Evolutionary conservation across 2,113 vertebrate species (phyloP), one percentile per base, ranked within the genome.

Genomic region (Sitta europaea): DNA sequence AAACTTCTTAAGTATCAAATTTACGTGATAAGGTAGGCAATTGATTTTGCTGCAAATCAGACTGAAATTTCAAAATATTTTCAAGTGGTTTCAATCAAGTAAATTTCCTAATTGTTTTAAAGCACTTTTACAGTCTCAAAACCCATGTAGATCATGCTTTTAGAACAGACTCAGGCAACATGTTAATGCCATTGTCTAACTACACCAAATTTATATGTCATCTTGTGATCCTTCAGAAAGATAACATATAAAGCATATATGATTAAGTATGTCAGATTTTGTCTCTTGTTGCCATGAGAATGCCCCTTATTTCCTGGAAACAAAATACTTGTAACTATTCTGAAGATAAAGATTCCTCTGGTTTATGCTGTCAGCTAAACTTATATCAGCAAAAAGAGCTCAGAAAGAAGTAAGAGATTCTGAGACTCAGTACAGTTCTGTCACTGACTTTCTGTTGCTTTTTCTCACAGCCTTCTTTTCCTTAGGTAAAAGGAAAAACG

Each of bases 31-130:
- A 85, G 4, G 31, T 61, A 85, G 23, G 31, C 33, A 80, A 80
- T 15, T 6, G 18, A 45, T 84, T 94, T 92, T 81, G 43, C 24
- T 38, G 27, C 67, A 62, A 29, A 76, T 63, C 47, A 40, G 21
- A n/a, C 9, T 54, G 50, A 70, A 51, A 58, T 86, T 88, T 92
- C 50, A 90, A 94, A 94, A 71, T 80, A 66, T 58, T 90, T 95
- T 73, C 40, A 73, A 77, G 11, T 3, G 22, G 17, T 76, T 93
- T 92, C 65, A 86, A 33, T 59, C 58, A 74, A 74, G 10, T 36
- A 50, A 2, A 43, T 83, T 62, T 72, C 29, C 14, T 47, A 61
- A 76, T 70, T 54, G 12, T 50, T 88, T 88, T 73, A 83, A 82
- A 87, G 47, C 14, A 63, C 8, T 87, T 87, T 45, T 42, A 19